These are phyloP conservation scores for Manacus vitellinus DNA, from an alignment of 2,113 vertebrate genomes.

Conservation along the genomic window DNA sequence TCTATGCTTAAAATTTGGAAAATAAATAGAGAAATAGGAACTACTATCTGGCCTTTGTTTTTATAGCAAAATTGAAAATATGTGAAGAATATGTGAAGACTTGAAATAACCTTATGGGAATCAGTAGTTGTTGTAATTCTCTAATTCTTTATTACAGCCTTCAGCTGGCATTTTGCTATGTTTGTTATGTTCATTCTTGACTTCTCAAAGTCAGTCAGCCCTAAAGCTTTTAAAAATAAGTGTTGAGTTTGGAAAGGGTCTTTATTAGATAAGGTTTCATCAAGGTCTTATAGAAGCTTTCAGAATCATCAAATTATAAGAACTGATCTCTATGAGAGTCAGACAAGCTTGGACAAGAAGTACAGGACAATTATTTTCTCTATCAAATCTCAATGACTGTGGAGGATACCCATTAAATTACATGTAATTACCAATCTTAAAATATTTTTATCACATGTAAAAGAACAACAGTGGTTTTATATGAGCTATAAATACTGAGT, in stretches of 20 bases:
- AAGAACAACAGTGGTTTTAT: neutral
- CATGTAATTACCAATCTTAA: neutral
- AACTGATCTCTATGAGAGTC: neutral
- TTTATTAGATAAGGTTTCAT: neutral
- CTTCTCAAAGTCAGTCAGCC: neutral
- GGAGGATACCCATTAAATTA: neutral
- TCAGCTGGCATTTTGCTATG: neutral
- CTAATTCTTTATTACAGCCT: neutral
- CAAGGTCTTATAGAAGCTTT: neutral
- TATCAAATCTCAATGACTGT: neutral
- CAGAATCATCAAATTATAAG: neutral
- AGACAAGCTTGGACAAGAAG: constrained; percentile 22
- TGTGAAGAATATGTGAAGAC: neutral
- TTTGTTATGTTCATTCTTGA: neutral
- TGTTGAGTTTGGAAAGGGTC: neutral
- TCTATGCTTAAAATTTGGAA: neutral
- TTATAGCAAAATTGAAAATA: neutral
- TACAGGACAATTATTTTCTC: neutral
- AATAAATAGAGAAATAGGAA: neutral
- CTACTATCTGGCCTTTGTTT: neutral
- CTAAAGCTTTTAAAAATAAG: constrained; percentile 6
- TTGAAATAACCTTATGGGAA: neutral
- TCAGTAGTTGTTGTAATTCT: neutral
- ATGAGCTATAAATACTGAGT: neutral
- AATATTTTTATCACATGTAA: neutral